Percentiles rank a stretch among this genome's conserved stretches.
Conservation (phyloP, 2,113 vertebrate species). For the Willisornis vidua region DNA sequence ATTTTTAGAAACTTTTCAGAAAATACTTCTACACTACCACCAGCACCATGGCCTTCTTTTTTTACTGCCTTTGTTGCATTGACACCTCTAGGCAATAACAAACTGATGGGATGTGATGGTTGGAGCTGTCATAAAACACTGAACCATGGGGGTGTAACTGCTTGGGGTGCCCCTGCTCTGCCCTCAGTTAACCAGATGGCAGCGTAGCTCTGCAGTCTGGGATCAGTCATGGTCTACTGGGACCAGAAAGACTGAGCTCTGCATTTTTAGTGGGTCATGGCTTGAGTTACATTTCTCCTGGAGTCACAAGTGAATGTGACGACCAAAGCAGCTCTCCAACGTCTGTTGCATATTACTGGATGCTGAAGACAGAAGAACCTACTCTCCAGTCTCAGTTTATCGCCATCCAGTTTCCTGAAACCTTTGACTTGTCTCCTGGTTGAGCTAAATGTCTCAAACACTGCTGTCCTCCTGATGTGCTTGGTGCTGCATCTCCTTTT, state of each 20-base stretch:
- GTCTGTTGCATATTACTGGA: rapidly evolving
- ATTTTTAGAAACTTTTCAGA: not conserved
- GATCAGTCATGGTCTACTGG: rapidly evolving
- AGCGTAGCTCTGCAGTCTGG: rapidly evolving
- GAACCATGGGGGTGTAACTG: not conserved
- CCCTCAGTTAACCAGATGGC: not conserved
- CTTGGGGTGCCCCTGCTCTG: not conserved
- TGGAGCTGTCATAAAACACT: not conserved
- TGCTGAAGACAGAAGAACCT: not conserved
- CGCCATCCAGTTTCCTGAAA: not conserved
- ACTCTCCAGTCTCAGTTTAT: not conserved
- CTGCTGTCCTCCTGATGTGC: not conserved
- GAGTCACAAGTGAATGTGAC: not conserved
- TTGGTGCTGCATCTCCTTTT: not conserved
- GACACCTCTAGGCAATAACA: not conserved
- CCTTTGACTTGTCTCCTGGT: not conserved
- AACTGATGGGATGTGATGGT: not conserved
- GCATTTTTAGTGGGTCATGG: not conserved
- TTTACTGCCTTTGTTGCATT: not conserved
- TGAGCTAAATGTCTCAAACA: not conserved
- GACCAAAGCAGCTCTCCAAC: not conserved
- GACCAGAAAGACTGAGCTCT: not conserved
- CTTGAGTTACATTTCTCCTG: not conserved
- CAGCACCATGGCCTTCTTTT: not conserved
- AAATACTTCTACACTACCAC: not conserved